Base-by-base conservation (phyloP, 2,888 invertebrate genomes). In the Apamea anceps region DNA sequence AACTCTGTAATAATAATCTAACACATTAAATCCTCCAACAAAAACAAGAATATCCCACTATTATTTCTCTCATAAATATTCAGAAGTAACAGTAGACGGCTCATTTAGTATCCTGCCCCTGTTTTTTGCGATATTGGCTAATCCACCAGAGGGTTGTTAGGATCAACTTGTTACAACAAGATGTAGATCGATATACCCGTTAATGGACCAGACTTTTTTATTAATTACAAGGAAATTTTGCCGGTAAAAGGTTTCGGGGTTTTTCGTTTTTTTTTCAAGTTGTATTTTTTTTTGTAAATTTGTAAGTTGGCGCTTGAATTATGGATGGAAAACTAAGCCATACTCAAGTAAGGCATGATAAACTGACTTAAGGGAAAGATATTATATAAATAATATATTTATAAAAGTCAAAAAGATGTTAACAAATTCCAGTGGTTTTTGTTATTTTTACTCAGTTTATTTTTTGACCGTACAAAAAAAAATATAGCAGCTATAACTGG, bases 41-140 rank as follows among this genome's bases (percentile, higher is more conserved):
- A 77, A 92, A 94, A 95, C 93, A 95, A 93, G 93, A 92, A 86
- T 85, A 90, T 82, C 85, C 81, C 89, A 90, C 91, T 92, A 93
- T 92, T 92, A 90, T 83, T 88, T 91, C 92, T 87, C 95, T 96
- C 96, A 96, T 96, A 96, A 97, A 97, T 97, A 97, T 97, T 96
- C 96, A 97, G 89, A 90, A 94, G 96, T 94, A 94, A 96, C 94
- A 92, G 87, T 95, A 96, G 95, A 95, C 93, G 96, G 92, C 95
- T 96, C 96, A 96, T 96, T 96, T 95, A 95, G 94, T 92, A 90
- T 91, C 90, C 92, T 93, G 93, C 94, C 95, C 96, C 95, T 95
- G 95, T 96, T 96, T 96, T 96, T 96, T 96, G 93, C 94, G 92
- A 95, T 96, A 96, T 96, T 96, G 95, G 96, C 95, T 95, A 93